Base-by-base conservation (phyloP, 2,113 vertebrate species). In the Connochaetes taurinus region DNA sequence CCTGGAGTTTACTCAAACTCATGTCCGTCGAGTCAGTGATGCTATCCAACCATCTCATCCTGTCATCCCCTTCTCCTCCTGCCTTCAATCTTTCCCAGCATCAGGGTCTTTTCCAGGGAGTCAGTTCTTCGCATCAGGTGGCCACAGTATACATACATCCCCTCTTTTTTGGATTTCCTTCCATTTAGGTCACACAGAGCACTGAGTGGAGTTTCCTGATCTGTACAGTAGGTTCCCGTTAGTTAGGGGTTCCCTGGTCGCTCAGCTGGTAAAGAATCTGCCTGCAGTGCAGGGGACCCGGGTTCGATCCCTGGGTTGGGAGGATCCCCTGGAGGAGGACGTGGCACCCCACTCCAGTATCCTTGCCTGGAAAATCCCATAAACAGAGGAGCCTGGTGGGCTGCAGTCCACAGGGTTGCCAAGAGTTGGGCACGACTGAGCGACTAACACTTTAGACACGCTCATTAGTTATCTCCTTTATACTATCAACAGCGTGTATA, bases 401-500 rank as follows among this genome's bases (percentile, higher is more conserved):
- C 64, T 67, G 64, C 64, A 5, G 64, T 36, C 64, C 64, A 67
- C 8, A 1, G 33, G 64, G 64, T 11, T n/a, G 16, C 33, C n/a
- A n/a, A 67, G 33, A n/a, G 64, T 2, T 5, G 16, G 16, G 33
- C 64, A 67, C 16, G 2, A 67, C 33, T 19, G 64, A 67, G 64
- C 2, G 4, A n/a, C 16, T 19, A 19, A 19, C 64, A 67, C 33
- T n/a, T 19, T 2, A 10, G 33, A 67, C 33, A 19, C 16, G 2
- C 33, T n/a, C 16, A 1, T 10, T n/a, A 19, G 64, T n/a, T 67
- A 9, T 9, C 62, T 9, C 8, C 62, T n/a, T 67, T 4, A 17
- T 5, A 17, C 33, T n/a, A 2, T n/a, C 64, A 19, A 1, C 2
- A n/a, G 64, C 5, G 33, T n/a, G 33, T n/a, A 2, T 19, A 0